Percentiles rank a stretch among this genome's conserved stretches.
Evolutionary conservation across 2,888 invertebrate genomes (phyloP).

Genomic region (Crepidodera aurea): DNA sequence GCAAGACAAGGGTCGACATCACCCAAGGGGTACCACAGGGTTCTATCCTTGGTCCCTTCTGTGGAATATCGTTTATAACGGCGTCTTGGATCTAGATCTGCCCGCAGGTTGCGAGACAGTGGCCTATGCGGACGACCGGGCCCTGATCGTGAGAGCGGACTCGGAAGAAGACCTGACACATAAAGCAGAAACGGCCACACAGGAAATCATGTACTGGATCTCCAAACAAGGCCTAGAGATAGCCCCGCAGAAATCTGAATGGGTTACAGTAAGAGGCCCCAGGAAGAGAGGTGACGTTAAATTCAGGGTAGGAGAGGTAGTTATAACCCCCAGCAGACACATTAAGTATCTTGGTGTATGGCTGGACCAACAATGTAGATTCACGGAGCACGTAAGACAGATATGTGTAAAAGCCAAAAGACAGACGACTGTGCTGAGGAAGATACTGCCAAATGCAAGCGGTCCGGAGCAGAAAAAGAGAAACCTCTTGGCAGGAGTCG

Average conservation of each 20-base stretch:
- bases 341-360: background rate
- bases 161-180: background rate
- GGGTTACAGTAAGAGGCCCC: background rate
- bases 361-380: too few species aligned
- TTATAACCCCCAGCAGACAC: background rate
- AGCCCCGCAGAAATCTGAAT: background rate
- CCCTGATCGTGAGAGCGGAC: background rate
- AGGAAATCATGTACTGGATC: background rate
- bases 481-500: too few species aligned
- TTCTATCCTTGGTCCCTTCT: background rate
- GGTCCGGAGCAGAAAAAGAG: background rate
- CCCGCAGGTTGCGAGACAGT: too few species aligned
- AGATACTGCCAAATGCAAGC: slow-evolving; percentile 4
- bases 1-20: background rate
- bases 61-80: too few species aligned
- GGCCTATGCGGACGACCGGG: too few species aligned
- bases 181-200: background rate
- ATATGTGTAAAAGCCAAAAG: too few species aligned
- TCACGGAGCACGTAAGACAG: too few species aligned
- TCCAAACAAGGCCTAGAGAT: background rate
- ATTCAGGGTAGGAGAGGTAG: background rate
- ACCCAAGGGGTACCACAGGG: background rate
- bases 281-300: background rate
- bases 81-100: too few species aligned
- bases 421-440: too few species aligned